Evolutionary conservation across 2,113 vertebrate species (phyloP), one percentile per base, ranked within the genome.

Genomic region (Corythaeola cristata): DNA sequence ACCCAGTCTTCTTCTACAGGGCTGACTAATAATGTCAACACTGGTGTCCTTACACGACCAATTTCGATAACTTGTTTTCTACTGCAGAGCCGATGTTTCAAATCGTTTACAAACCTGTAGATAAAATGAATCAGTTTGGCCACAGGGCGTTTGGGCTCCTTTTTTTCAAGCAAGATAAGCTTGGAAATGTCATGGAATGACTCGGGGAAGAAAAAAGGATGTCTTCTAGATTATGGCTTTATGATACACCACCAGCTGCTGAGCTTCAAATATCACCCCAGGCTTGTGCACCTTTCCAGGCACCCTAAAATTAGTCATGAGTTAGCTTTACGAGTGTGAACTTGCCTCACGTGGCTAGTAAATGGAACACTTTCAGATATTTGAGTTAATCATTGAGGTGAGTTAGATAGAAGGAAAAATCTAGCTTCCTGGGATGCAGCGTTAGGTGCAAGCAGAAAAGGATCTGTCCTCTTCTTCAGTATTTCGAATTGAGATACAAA

Each of bases 51-150:
- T 39, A 85, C 24, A 62, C 30, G 30, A 64, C 60, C 16, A 2
- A 41, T 82, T 92, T 90, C 95, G 68, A 78, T 64, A 90, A 73
- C 15, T 12, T 74, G 80, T 90, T 88, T 97, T 97, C 55, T 97
- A 87, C 72, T 87, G 78, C 81, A 90, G 45, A 86, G 60, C 37
- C n/a, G 28, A 45, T 64, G 64, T 88, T 95, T 86, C 32, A 66
- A 47, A 39, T 78, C 81, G 53, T 96, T 97, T 96, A 95, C 87
- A 93, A 81, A 74, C 26, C 28, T 37, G 49, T 74, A 62, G 66
- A 74, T 96, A 82, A 96, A 93, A 76, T 39, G 30, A 82, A 89
- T 79, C 50, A 19, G 32, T 80, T 39, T 75, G 55, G 86, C 83
- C 49, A 85, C 17, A 28, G 55, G 12, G 11, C 28, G 62, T 32